Evolutionary conservation across 2,113 vertebrate genomes (phyloP).

Genomic region (Nipponia nippon): DNA sequence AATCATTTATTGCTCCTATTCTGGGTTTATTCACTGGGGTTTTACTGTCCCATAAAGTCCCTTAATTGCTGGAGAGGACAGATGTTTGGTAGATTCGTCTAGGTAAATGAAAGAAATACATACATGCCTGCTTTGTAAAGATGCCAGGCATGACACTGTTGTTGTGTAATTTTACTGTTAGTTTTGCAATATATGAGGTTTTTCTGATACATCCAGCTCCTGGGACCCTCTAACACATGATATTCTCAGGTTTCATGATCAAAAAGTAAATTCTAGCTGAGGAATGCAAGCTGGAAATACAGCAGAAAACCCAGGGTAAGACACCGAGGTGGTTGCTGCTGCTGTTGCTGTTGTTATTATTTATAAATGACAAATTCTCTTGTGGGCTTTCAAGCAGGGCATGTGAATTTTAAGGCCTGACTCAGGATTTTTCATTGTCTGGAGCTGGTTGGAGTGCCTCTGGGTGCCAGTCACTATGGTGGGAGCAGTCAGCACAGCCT

Average conservation of each 20-base stretch:
- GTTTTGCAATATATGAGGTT: neutral
- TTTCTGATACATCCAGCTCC: neutral
- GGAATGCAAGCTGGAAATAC: neutral
- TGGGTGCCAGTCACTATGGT: accelerated
- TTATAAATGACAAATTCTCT: neutral
- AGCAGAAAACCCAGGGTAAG: neutral
- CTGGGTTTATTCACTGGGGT: neutral
- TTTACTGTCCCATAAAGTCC: neutral
- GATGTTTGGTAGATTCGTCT: neutral
- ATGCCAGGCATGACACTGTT: neutral
- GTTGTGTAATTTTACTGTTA: neutral
- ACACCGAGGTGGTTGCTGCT: neutral
- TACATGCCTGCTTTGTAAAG: neutral
- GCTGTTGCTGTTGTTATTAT: neutral
- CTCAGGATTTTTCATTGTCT: conserved; percentile 5
- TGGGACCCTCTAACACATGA: neutral
- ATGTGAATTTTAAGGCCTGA: neutral
- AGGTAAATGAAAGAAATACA: neutral
- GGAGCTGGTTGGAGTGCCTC: neutral
- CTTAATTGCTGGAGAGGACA: neutral
- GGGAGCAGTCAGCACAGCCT: neutral
- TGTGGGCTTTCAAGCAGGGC: neutral
- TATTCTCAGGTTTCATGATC: neutral
- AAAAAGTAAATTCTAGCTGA: neutral
- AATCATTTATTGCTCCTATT: neutral